A percentile compares a stretch with the other conserved stretches of the same genome.
Evolutionary conservation across 2,113 vertebrate species (phyloP).

Genomic region (Epinephelus lanceolatus): DNA sequence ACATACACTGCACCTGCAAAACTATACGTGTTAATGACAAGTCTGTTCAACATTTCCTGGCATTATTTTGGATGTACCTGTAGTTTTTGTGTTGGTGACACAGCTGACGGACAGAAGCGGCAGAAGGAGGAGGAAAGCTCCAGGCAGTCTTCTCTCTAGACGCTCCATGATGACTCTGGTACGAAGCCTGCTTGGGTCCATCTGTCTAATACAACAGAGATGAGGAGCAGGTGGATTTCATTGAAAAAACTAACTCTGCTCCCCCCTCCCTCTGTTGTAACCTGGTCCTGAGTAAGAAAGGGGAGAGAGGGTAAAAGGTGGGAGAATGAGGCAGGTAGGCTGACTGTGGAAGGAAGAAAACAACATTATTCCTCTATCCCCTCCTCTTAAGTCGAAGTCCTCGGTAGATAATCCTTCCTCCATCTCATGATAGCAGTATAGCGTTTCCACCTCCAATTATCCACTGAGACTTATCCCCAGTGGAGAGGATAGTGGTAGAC

Average conservation of each 20-base stretch:
- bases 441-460: conserved; percentile 82
- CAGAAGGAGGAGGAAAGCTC: conserved; percentile 75
- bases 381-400: conserved; percentile 58
- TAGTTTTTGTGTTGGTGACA: conserved; percentile 68
- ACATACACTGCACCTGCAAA: too few species aligned
- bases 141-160: conserved; percentile 65
- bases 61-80: conserved; percentile 60
- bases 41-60: too few species aligned
- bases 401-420: conserved; percentile 79
- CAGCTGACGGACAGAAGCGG: conserved; percentile 67
- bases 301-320: conserved; percentile 24
- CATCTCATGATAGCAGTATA: conserved; percentile 78
- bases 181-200: conserved; percentile 40
- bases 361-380: conserved; percentile 76
- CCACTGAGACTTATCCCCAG: conserved; percentile 68
- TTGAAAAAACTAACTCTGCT: conserved; percentile 33
- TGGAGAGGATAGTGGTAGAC: conserved; percentile 47
- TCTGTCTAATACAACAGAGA: conserved; percentile 40
- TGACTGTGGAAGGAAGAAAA: conserved; percentile 69
- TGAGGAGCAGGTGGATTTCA: conserved; percentile 44
- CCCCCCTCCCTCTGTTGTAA: conserved; percentile 66
- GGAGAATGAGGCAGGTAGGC: conserved; percentile 37
- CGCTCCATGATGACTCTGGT: conserved; percentile 77
- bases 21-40: too few species aligned
- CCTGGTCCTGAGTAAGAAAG: conserved; percentile 39